These are phyloP conservation scores for Alcis repandata DNA, from an alignment of 2,888 invertebrate species.

Conservation along the genomic window DNA sequence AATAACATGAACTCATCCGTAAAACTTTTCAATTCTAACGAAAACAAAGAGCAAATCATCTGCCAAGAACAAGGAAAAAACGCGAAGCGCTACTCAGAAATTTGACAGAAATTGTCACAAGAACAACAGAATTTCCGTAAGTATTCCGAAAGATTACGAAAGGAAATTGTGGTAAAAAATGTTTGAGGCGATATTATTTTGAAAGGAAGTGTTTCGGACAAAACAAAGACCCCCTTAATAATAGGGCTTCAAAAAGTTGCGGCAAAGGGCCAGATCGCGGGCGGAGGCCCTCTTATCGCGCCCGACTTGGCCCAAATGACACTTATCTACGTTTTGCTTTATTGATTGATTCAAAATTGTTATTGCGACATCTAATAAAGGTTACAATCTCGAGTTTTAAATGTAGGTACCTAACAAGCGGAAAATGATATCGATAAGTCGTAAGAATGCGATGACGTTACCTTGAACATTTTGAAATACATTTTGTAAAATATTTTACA, in stretches of 20 bases:
- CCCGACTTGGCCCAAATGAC: conserved; percentile 69
- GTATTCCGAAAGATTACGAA: conserved; percentile 58
- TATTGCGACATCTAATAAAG: conserved; percentile 37
- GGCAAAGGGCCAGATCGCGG: conserved; percentile 60
- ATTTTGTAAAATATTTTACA: too few relatives aligned
- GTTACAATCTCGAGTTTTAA: conserved; percentile 6
- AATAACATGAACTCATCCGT: conserved; percentile 32
- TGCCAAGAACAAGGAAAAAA: conserved; percentile 33
- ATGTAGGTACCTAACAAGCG: conserved; percentile 19
- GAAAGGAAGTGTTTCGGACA: conserved; percentile 63
- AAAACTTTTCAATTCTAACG: conserved; percentile 32
- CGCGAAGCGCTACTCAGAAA: conserved; percentile 36
- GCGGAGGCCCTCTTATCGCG: conserved; percentile 68
- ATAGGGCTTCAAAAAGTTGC: conserved; percentile 68
- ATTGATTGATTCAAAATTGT: conserved; percentile 68
- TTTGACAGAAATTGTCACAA: conserved; percentile 34
- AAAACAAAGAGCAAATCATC: conserved; percentile 32
- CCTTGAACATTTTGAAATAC: too few relatives aligned
- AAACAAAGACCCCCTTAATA: conserved; percentile 75
- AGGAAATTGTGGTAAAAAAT: conserved; percentile 64
- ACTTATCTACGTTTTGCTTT: conserved; percentile 71
- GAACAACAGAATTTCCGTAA: conserved; percentile 59
- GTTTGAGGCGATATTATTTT: conserved; percentile 74
- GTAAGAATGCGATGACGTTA: not conserved
- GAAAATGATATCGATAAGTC: conserved; percentile 1